A percentile compares a stretch with the other conserved stretches of the same genome.
Evolutionary conservation across 2,113 vertebrate genomes (phyloP).

Genomic region (Vulpes vulpes): DNA sequence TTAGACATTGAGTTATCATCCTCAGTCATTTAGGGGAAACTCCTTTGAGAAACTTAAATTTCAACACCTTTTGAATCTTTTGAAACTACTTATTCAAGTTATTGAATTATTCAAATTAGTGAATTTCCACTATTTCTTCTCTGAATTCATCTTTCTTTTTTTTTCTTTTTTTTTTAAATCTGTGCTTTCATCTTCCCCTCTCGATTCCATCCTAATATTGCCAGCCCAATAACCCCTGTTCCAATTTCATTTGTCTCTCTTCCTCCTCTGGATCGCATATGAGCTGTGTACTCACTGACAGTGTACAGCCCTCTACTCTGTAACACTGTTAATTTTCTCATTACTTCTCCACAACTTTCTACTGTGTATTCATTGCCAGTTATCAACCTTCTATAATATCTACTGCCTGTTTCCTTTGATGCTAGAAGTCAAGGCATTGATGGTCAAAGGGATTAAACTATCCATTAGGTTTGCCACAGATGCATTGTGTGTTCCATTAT

Average conservation of each 20-base stretch:
- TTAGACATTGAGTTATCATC: not conserved
- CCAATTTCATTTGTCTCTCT: not conserved
- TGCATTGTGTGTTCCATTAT: not conserved
- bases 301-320: not conserved
- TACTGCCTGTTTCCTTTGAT: not conserved
- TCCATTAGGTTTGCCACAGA: not conserved
- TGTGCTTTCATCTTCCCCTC: not conserved
- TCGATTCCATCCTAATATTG: not conserved
- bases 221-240: not conserved
- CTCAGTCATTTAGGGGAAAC: not conserved
- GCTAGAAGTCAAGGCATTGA: constrained; percentile 7
- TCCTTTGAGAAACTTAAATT: not conserved
- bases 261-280: not conserved
- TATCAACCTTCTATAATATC: not conserved
- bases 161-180: not conserved
- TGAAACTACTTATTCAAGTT: not conserved
- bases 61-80: not conserved
- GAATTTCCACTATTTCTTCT: not conserved
- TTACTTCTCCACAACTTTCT: not conserved
- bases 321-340: not conserved
- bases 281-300: not conserved
- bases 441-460: not conserved
- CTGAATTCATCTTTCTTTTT: not conserved
- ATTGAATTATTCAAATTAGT: not conserved
- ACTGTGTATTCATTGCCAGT: not conserved